Evolutionary conservation across 2,888 invertebrate genomes (phyloP).

Genomic region (Patella ulyssiponensis): DNA sequence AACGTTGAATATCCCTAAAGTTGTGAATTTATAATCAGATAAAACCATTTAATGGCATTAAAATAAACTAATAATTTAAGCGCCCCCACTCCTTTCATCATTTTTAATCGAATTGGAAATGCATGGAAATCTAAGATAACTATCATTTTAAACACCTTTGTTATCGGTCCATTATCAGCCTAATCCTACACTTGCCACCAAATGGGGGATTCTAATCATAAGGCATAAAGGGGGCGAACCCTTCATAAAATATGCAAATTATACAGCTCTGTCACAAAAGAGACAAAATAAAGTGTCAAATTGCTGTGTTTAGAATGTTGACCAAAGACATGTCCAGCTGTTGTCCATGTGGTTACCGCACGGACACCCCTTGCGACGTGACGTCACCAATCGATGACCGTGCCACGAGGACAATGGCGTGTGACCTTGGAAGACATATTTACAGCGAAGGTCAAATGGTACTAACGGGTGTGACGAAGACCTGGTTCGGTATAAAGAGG

Average conservation of each 20-base stretch:
- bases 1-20: too few relatives aligned
- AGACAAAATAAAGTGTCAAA: neutral
- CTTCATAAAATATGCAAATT: conserved; percentile 9
- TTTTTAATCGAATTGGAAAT: neutral
- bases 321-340: conserved; percentile 6
- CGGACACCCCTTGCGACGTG: conserved; percentile 11
- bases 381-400: neutral
- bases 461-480: too few relatives aligned
- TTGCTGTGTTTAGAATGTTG: neutral
- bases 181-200: neutral
- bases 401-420: neutral
- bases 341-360: conserved; percentile 11
- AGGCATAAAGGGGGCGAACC: neutral
- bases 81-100: neutral
- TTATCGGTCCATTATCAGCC: neutral
- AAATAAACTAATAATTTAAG: neutral
- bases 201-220: neutral
- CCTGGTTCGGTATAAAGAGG: too few relatives aligned
- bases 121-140: neutral
- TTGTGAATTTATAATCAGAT: neutral
- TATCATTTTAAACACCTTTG: conserved; percentile 3
- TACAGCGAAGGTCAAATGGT: neutral
- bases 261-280: neutral
- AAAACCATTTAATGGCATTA: neutral
- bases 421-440: conserved; percentile 3